Evolutionary conservation across 2,888 invertebrate genomes (phyloP), one percentile per base, ranked within the genome.

Genomic region (Melinopterus prodromus): DNA sequence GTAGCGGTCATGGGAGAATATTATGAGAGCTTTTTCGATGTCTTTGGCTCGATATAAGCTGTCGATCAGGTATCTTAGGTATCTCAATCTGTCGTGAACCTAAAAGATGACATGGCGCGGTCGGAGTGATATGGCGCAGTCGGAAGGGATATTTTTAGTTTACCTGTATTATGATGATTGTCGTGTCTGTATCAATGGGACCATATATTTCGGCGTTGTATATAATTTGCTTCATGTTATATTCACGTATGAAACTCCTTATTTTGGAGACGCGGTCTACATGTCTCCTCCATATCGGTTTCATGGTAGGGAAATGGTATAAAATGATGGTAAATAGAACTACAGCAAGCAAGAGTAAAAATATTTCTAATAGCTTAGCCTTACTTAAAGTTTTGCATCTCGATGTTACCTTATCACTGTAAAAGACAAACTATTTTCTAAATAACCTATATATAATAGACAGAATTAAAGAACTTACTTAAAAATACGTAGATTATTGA

Each of bases 381-480:
- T 53, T 53, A 53, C 53, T 53, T 6, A 53, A 53, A 53, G 7
- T 53, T 53, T 53, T 53, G 12, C 12, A 53, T 53, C 5, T 53
- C 53, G 53, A 3, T 9, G 53, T 53, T 9, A 53, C 53, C 1
- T 7, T 53, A 53, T 53, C 53, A 6, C 53, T 53, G 12, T 9
- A 53, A 53, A 53, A 53, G 6, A 53, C 7, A 53, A 53, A 53
- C 53, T 4, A 53, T 9, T 26, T 26, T 26, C 26, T 53, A 53
- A 53, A 53, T 12, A 53, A n/a, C n/a, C n/a, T 53, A 9, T 7
- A 1, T 9, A 53, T 1, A 53, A 1, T 3, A 77, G 26, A 16
- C 37, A 69, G 36, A 77, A 36, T 77, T 70, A 77, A 77, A 16
- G 37, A 76, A 35, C 77, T 77, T 77, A 77, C 76, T 26, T 70